Evolutionary conservation across 2,888 invertebrate genomes (phyloP).

Genomic region (Drosophila nr. perissopoda): DNA sequence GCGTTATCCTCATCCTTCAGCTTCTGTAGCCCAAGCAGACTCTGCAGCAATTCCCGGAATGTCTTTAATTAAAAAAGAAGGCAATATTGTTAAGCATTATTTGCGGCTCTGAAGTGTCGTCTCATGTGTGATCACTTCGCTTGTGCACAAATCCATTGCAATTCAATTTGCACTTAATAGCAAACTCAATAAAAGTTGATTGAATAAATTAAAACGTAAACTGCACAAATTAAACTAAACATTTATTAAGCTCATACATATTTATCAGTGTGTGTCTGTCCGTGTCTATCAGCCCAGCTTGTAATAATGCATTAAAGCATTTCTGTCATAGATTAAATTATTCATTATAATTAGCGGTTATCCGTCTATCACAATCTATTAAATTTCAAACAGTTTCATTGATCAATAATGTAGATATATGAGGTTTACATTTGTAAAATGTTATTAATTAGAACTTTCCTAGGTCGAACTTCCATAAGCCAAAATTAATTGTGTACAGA

Average conservation of each 20-base stretch:
- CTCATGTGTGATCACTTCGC: neutral
- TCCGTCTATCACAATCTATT: neutral
- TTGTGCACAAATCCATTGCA: slow-evolving; percentile 27
- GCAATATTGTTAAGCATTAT: slow-evolving; percentile 18
- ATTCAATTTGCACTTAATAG: slow-evolving; percentile 15
- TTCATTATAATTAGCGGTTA: neutral
- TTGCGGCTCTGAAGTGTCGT: slow-evolving; percentile 1
- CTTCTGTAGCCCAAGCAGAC: slow-evolving; percentile 93
- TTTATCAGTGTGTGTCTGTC: neutral
- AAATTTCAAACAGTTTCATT: neutral
- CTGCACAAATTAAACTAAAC: neutral
- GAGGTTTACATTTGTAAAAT: fast-evolving
- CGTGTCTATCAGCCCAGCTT: neutral
- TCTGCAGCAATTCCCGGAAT: slow-evolving; percentile 93
- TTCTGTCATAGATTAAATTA: neutral
- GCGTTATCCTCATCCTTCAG: slow-evolving; percentile 89
- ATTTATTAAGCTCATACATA: neutral
- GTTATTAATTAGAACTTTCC: neutral
- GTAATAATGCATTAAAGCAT: neutral
- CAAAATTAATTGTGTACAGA: neutral
- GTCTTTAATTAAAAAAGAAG: slow-evolving; percentile 86
- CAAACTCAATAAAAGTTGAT: neutral
- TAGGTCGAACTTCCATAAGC: neutral
- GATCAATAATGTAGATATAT: neutral
- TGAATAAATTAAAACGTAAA: neutral